Base-by-base conservation (phyloP, 2,888 invertebrate species). In the Hecatera dysodea region DNA sequence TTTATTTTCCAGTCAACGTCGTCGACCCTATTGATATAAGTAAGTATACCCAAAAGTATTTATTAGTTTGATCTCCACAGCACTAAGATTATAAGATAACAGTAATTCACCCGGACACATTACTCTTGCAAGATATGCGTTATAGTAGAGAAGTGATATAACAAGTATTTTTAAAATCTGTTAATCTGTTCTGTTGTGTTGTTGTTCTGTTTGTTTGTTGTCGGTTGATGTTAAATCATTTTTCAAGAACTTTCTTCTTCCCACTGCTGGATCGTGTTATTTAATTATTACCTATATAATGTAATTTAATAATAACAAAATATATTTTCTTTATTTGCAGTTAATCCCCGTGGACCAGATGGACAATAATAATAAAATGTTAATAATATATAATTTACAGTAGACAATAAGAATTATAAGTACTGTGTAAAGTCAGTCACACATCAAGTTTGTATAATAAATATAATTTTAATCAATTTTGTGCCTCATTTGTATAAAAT, bases 1-100 rank as follows among this genome's bases (percentile, higher is more conserved):
- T 64, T 75, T 77, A 72, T 63, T 86, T 88, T 88, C 59, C 86
- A 89, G 88, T 89, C 12, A 62, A 86, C 67, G 22, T 90, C 39
- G 86, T 81, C 1, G 86, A 89, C 27, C 53, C 52, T 15, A 12
- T 1, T 19, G 33, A 12, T 42, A 0, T 17, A 2, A 1, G 75
- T 75, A 42, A 75, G 75, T 75, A 48, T 12, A 19, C 22, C 6
- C 8, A 42, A 65, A 42, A 22, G 33, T 1, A 1, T 22, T n/a
- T 8, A 3, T 4, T 7, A 36, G 17, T 0, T 19, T 63, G 15
- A 36, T n/a, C 4, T 53, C n/a, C n/a, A n/a, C n/a, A n/a, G n/a
- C n/a, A n/a, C n/a, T n/a, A n/a, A n/a, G n/a, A n/a, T n/a, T n/a
- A n/a, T 36, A 36, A 36, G 36, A 36, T 36, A 36, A 36, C 8